A percentile compares a stretch with the other conserved stretches of the same genome.
Evolutionary conservation across 2,888 invertebrate species (phyloP).

Genomic region (Erpobdella octoculata): DNA sequence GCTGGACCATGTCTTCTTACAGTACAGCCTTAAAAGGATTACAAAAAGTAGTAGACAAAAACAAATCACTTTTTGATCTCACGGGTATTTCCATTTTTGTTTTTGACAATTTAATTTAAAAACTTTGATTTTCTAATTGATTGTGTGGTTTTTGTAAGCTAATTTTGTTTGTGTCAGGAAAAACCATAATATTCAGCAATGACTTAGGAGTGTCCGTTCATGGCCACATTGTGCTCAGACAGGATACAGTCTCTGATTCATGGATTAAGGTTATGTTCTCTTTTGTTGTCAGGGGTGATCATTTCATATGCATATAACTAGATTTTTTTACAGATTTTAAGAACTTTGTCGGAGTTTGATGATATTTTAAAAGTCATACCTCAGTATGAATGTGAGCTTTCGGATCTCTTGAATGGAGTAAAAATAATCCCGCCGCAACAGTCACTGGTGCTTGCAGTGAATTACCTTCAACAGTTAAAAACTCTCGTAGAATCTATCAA

Average conservation of each 20-base stretch:
- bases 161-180: neutral
- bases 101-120: neutral
- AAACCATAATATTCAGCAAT: constrained; percentile 20
- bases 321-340: constrained; percentile 43
- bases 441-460: constrained; percentile 69
- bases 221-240: constrained; percentile 80
- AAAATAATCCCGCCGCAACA: constrained; percentile 58
- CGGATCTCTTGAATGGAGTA: constrained; percentile 73
- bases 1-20: constrained; percentile 15
- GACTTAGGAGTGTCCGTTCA: constrained; percentile 71
- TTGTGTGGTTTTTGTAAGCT: neutral
- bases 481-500: constrained; percentile 77
- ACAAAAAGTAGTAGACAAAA: neutral
- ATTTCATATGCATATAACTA: constrained; percentile 39
- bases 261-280: constrained; percentile 67
- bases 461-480: constrained; percentile 74
- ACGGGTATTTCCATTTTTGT: neutral
- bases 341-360: constrained; percentile 41
- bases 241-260: constrained; percentile 82
- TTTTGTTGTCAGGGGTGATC: constrained; percentile 33
- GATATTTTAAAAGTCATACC: constrained; percentile 43
- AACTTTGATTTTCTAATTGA: neutral
- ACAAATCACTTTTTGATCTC: neutral
- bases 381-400: constrained; percentile 56
- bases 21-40: constrained; percentile 13